These are phyloP conservation scores for Coleophora deauratella DNA, from an alignment of 2,888 invertebrate species.

Conservation along the genomic window DNA sequence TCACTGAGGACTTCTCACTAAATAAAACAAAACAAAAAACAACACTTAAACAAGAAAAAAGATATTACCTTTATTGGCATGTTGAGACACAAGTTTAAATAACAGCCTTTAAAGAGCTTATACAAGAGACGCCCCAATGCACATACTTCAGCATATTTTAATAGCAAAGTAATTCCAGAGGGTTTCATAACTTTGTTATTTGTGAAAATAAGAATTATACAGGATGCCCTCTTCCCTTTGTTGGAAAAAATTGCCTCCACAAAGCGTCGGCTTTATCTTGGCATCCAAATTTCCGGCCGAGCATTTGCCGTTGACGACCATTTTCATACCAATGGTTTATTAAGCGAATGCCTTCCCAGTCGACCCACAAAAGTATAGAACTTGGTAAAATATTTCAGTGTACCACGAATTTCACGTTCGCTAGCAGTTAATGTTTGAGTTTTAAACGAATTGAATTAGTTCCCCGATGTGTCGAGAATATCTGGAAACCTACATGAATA, in stretches of 20 bases:
- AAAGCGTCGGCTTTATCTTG: constrained; percentile 21
- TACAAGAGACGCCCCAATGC: not conserved
- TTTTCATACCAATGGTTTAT: constrained; percentile 38
- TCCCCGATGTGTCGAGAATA: no score
- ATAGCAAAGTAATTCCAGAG: not conserved
- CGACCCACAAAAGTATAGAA: constrained; percentile 30
- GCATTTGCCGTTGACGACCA: constrained; percentile 23
- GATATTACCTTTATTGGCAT: no score
- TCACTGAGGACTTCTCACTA: no score
- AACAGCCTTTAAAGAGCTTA: no score
- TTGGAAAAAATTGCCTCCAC: constrained; percentile 15
- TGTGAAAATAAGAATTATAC: constrained; percentile 21
- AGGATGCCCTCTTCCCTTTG: constrained; percentile 13
- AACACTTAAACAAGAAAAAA: no score
- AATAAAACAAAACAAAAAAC: no score
- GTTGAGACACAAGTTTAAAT: no score
- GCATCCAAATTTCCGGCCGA: constrained; percentile 24
- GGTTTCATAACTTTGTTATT: constrained; percentile 21
- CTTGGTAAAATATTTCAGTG: constrained; percentile 27
- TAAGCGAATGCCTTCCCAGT: constrained; percentile 33
- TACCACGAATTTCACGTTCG: constrained; percentile 14
- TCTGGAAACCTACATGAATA: no score
- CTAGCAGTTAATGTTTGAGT: constrained; percentile 2
- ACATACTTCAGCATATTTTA: not conserved
- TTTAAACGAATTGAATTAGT: no score